These are phyloP conservation scores for Neocrepidodera transversa DNA, from an alignment of 2,888 invertebrate genomes.

Conservation along the genomic window DNA sequence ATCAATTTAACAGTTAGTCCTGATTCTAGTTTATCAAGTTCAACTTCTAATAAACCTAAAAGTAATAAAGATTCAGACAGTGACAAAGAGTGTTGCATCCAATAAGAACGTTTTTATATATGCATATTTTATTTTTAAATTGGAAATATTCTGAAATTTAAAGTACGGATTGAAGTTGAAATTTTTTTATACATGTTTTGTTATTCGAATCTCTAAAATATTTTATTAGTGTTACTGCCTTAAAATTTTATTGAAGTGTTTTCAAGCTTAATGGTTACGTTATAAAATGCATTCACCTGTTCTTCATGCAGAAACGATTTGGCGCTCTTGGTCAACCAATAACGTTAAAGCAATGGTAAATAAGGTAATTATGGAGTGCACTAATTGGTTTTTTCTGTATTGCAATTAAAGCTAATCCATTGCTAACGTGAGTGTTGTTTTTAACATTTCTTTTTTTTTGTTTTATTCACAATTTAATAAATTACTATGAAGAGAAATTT, in stretches of 20 bases:
- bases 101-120: slow-evolving; percentile 47
- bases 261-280: slow-evolving; percentile 36
- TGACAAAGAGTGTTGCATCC: slow-evolving; percentile 55
- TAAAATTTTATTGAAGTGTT: slow-evolving; percentile 36
- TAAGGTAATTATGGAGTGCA: slow-evolving; percentile 58
- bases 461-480: slow-evolving; percentile 5
- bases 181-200: slow-evolving; percentile 27
- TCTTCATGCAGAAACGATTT: slow-evolving; percentile 41
- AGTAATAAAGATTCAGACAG: slow-evolving; percentile 40
- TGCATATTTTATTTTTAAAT: slow-evolving; percentile 53
- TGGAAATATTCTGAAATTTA: slow-evolving; percentile 50
- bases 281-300: slow-evolving; percentile 52
- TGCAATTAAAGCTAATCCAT: slow-evolving; percentile 56
- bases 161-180: slow-evolving; percentile 42
- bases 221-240: slow-evolving; percentile 43
- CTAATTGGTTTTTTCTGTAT: slow-evolving; percentile 44
- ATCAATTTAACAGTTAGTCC: slow-evolving; percentile 27
- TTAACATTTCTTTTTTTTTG: slow-evolving; percentile 32
- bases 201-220: slow-evolving; percentile 47
- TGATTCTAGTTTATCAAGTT: slow-evolving; percentile 28
- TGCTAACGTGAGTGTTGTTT: slow-evolving; percentile 62
- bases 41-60: slow-evolving; percentile 28
- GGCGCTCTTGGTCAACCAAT: slow-evolving; percentile 53
- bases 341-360: slow-evolving; percentile 60
- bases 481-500: too few species aligned